phyloP scores from a whole-genome alignment of 2,888 invertebrate genomes.

The Hyposoter dolosus region DNA sequence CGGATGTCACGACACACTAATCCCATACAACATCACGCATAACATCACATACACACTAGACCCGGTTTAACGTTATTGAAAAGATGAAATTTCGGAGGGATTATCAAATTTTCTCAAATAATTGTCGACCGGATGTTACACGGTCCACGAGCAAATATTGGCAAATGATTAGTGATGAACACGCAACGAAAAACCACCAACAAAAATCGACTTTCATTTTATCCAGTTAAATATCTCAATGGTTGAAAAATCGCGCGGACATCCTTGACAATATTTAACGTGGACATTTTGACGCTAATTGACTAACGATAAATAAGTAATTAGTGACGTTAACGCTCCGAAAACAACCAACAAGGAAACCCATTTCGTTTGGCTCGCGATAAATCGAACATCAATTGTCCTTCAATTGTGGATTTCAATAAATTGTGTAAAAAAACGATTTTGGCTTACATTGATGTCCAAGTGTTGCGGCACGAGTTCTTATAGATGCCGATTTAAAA shows the following conservation, averaged over 20 bases:
- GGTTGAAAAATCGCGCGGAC: neutral
- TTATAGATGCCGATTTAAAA: constrained; percentile 6
- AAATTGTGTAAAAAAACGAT: neutral
- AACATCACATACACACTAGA: constrained; percentile 80
- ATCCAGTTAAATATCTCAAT: neutral
- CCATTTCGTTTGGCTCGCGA: neutral
- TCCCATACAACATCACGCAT: constrained; percentile 83
- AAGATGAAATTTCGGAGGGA: neutral
- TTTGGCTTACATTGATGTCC: constrained; percentile 45
- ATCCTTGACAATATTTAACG: neutral
- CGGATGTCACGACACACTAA: constrained; percentile 84
- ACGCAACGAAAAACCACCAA: constrained; percentile 13
- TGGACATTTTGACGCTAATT: neutral
- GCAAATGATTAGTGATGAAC: constrained; percentile 22
- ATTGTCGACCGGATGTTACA: neutral
- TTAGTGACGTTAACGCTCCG: constrained; percentile 3
- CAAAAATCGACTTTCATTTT: neutral
- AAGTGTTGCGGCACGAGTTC: constrained; percentile 32
- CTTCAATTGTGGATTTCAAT: neutral
- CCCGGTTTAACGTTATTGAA: constrained; percentile 30
- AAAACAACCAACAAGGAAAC: neutral
- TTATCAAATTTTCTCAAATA: neutral
- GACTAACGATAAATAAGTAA: neutral
- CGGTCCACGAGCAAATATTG: neutral
- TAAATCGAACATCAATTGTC: neutral